Conservation (phyloP, 2,888 invertebrate genomes). For the Tenthredo livida region DNA sequence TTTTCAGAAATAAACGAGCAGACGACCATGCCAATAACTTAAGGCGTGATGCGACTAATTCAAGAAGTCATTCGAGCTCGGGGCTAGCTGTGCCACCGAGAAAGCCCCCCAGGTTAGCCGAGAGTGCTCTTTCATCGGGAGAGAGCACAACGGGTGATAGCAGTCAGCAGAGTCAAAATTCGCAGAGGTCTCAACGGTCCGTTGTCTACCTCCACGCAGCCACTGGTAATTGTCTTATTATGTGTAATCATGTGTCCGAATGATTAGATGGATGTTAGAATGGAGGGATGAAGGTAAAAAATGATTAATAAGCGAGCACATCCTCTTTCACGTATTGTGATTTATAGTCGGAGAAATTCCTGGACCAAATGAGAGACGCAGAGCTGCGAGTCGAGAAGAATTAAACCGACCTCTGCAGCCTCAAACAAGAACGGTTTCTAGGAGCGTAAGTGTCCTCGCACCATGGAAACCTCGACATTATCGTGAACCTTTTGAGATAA, state of each 20-base stretch:
- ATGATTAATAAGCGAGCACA: neutral
- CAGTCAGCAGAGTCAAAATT: constrained; percentile 83
- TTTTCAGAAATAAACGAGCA: constrained; percentile 69
- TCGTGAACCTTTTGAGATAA: constrained; percentile 87
- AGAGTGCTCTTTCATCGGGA: constrained; percentile 76
- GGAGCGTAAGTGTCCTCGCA: constrained; percentile 90
- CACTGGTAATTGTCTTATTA: constrained; percentile 80
- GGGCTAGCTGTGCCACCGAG: constrained; percentile 70
- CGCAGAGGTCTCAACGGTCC: constrained; percentile 85
- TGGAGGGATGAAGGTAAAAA: neutral
- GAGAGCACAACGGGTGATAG: constrained; percentile 79
- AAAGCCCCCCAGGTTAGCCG: constrained; percentile 73
- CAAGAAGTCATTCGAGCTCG: constrained; percentile 70
- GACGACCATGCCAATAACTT: constrained; percentile 70
- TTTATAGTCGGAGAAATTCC: constrained; percentile 89
- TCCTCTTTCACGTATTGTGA: too few species aligned
- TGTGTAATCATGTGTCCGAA: neutral
- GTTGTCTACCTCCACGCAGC: constrained; percentile 92
- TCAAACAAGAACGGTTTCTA: constrained; percentile 86
- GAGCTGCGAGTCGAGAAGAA: constrained; percentile 88
- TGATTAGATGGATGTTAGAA: neutral
- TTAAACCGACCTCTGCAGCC: constrained; percentile 82
- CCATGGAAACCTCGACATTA: constrained; percentile 91
- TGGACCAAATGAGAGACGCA: constrained; percentile 83
- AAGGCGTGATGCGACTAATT: constrained; percentile 72